phyloP scores from a whole-genome alignment of 2,113 vertebrate species.

The Spea bombifrons region DNA sequence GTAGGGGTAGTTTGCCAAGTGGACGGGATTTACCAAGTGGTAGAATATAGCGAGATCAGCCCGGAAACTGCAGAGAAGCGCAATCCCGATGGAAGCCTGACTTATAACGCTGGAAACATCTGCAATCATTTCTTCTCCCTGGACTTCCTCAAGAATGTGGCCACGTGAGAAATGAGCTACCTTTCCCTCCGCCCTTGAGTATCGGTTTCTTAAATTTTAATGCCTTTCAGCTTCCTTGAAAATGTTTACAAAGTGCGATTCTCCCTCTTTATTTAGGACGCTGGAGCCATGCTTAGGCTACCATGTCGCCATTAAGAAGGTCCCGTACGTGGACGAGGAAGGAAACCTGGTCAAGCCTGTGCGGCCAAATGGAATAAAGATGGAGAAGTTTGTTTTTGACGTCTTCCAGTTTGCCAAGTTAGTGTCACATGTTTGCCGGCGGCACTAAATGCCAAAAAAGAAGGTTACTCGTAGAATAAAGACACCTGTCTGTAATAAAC shows the following conservation, averaged over 20 bases:
- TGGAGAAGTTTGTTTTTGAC: conserved; percentile 99
- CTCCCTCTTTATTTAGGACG: conserved; percentile 58
- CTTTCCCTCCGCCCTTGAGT: too few relatives aligned
- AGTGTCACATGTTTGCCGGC: conserved; percentile 47
- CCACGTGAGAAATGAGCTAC: conserved; percentile 66
- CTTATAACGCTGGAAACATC: conserved; percentile 83
- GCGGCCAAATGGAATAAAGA: conserved; percentile 88
- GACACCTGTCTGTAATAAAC: neutral
- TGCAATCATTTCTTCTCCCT: conserved; percentile 94
- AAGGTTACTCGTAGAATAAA: too few relatives aligned
- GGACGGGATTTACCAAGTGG: conserved; percentile 78
- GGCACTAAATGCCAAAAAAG: too few relatives aligned
- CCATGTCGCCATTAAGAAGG: conserved; percentile 90
- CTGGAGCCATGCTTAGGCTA: conserved; percentile 71
- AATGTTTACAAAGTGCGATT: too few relatives aligned
- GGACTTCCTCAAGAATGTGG: conserved; percentile 73
- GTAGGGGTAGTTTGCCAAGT: conserved; percentile 90
- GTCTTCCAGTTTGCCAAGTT: conserved; percentile 91
- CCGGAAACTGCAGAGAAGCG: conserved; percentile 63
- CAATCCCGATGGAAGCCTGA: conserved; percentile 64
- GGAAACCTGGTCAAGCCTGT: conserved; percentile 81
- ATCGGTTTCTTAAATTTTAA: too few relatives aligned
- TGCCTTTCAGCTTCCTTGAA: too few relatives aligned
- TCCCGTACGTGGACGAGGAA: conserved; percentile 77
- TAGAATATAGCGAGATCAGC: conserved; percentile 91